Evolutionary conservation across 2,888 invertebrate species (phyloP), one percentile per base, ranked within the genome.

Genomic region (Frankliniella fusca): DNA sequence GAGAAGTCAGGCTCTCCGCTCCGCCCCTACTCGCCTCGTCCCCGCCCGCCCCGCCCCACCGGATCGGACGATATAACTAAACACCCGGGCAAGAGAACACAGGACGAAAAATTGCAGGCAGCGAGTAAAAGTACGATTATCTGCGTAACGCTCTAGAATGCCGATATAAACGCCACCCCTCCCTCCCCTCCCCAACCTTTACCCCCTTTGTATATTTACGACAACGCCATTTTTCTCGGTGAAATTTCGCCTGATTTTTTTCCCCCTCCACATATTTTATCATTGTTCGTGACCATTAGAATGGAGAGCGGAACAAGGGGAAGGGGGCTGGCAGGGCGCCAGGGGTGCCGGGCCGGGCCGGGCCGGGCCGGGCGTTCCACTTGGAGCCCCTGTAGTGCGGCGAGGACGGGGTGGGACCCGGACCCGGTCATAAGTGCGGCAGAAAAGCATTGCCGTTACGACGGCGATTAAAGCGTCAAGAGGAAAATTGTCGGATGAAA

Each of bases 241-340:
- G 27, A 76, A 76, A 76, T 20, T 76, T 76, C 11, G 70, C 23
- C 23, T 76, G 23, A 12, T 27, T 27, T 76, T 76, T 76, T 76
- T 76, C 12, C 54, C 54, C 54, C 27, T 76, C 27, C 27, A 76
- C 27, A 76, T 76, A 76, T 76, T 76, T 76, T 27, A 23, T 76
- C 70, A 76, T 76, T 76, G 70, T 76, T 76, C 70, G 70, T 27
- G 70, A 76, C 70, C 70, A 76, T 76, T 76, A 76, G 70, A 76
- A 61, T 61, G 70, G 27, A n/a, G 70, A 38, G 70, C 23, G 70
- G 12, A 23, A 27, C 70, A 1, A 9, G 27, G 23, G 3, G 70
- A 27, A 11, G 23, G 70, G 65, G 65, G n/a, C 65, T 65, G 65
- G 12, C 54, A 18, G 54, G 15, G 38, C 38, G 38, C 38, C 38